Evolutionary conservation across 2,888 invertebrate species (phyloP).

Genomic region (Epistrophella euchroma): DNA sequence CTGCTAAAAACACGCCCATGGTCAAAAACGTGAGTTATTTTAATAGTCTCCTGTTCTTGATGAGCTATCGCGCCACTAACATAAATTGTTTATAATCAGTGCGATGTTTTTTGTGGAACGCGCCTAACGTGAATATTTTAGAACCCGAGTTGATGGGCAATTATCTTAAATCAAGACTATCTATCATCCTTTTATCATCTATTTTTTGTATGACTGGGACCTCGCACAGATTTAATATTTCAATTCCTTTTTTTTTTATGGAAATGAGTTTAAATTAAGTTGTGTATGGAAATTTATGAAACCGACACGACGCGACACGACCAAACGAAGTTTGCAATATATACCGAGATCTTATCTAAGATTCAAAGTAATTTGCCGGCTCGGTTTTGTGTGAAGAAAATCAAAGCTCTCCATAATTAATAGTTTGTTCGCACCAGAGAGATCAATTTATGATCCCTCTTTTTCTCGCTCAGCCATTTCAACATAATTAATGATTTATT

Average conservation of each 20-base stretch:
- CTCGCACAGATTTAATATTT: background rate
- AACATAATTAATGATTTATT: conserved; percentile 54
- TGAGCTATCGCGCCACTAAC: too few relatives aligned
- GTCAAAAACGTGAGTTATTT: too few relatives aligned
- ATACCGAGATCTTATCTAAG: conserved; percentile 37
- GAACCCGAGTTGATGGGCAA: background rate
- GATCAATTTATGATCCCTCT: background rate
- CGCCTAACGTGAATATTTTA: too few relatives aligned
- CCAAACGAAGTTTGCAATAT: conserved; percentile 16
- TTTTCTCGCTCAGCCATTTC: background rate
- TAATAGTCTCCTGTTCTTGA: too few relatives aligned
- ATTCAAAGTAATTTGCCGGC: conserved; percentile 56
- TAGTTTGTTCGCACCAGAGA: conserved; percentile 26
- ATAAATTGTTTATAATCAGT: too few relatives aligned
- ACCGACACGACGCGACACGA: background rate
- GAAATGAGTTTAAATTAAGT: conserved; percentile 60
- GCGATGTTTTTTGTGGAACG: too few relatives aligned
- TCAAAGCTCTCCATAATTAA: conserved; percentile 48
- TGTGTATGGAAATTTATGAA: conserved; percentile 55
- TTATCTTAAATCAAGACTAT: background rate
- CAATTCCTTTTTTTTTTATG: conserved; percentile 39
- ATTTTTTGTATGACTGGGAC: background rate
- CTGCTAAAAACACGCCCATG: too few relatives aligned
- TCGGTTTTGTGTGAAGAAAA: conserved; percentile 41
- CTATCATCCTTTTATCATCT: background rate